Evolutionary conservation across 2,888 invertebrate genomes (phyloP).

Genomic region (Lasioglossum figueresi): DNA sequence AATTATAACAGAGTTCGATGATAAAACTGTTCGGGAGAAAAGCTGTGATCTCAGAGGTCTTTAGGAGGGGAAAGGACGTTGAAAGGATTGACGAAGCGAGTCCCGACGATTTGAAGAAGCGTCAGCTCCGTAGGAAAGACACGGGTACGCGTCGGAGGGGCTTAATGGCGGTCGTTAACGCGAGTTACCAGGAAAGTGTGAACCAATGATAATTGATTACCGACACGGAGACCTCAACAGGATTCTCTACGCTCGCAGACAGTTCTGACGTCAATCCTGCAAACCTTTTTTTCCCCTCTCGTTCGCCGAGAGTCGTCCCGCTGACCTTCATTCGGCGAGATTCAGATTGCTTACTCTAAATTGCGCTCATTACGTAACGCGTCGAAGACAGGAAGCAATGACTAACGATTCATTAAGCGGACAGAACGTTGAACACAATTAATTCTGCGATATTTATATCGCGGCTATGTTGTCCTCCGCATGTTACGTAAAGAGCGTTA

Average conservation of each 20-base stretch:
- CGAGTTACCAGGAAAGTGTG: constrained; percentile 37
- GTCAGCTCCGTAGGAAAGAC: not conserved
- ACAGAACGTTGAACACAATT: constrained; percentile 4
- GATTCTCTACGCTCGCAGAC: not conserved
- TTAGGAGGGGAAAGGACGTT: not conserved
- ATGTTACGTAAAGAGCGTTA: not conserved
- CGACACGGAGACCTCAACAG: constrained; percentile 1
- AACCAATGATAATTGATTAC: constrained; percentile 49
- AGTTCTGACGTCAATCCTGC: constrained; percentile 39
- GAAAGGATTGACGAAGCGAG: not conserved
- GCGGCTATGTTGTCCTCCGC: not conserved
- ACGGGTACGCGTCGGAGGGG: not conserved
- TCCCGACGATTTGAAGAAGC: not conserved
- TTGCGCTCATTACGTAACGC: constrained; percentile 47
- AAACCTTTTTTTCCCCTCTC: constrained; percentile 19
- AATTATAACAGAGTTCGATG: not conserved
- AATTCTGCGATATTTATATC: constrained; percentile 9
- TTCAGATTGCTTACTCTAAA: not conserved
- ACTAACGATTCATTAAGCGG: constrained; percentile 14
- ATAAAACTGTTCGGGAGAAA: not conserved
- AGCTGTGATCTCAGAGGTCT: not conserved
- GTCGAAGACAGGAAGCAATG: constrained; percentile 21
- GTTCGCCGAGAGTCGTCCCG: constrained; percentile 17
- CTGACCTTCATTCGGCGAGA: constrained; percentile 45
- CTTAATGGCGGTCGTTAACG: constrained; percentile 26